Base-by-base conservation (phyloP, 2,888 invertebrate genomes). In the Pristionchus maxplancki region DNA sequence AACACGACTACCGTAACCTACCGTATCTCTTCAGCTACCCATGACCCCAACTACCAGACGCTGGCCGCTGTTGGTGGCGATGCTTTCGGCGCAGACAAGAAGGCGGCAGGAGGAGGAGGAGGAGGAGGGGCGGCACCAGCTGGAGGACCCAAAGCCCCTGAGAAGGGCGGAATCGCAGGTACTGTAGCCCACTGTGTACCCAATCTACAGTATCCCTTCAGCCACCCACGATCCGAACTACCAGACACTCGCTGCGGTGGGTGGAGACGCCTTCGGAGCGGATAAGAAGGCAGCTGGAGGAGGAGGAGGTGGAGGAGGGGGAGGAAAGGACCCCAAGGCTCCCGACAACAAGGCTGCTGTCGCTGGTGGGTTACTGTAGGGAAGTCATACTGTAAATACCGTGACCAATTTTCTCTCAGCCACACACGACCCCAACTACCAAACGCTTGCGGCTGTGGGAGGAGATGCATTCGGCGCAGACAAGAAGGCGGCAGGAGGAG, bases 31-130 rank as follows among this genome's bases (percentile, higher is more conserved):
- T 31, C 24, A 83, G 82, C 53, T 4, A 83, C 82, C 31, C 53
- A 50, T 28, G 82, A 83, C 53, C 82, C 82, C 9, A 83, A 83
- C 44, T 83, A 83, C 82, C 82, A 83, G 24, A 83, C 82, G 17
- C 82, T 83, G 6, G 82, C 82, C 3, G 82, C 82, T 20, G 82
- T 83, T 11, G 82, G 82, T 8, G 82, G 82, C 34, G 82, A 83
- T 20, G 82, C 82, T 2, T 83, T 83, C 28, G 82, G 82, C 4
- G 82, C 82, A 6, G 82, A 83, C 20, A 83, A 83, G 82, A 83
- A 83, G 44, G 82, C 53, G 3, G 82, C 82, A 11, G 82, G 71
- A 6, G 67, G 67, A 13, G n/a, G n/a, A n/a, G 44, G 44, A 9
- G 71, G 71, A 4, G 71, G 37, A 40, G 67, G 31, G 31, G 78